These are phyloP conservation scores for Lepidostoma basale DNA, from an alignment of 1,140 invertebrate genomes.

Conservation along the genomic window DNA sequence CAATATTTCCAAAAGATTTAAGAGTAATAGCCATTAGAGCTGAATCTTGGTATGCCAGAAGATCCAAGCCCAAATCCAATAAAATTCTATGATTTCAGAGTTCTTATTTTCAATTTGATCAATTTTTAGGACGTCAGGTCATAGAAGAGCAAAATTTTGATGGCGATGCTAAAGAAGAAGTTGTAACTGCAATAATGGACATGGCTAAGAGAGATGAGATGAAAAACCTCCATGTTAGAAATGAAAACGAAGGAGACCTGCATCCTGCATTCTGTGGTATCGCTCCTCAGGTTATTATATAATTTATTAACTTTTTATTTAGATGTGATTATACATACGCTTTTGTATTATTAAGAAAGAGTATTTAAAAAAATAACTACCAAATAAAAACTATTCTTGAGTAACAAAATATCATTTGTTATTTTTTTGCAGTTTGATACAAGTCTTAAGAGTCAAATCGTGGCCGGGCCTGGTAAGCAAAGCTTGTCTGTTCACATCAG, in stretches of 20 bases:
- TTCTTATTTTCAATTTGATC: too few species aligned
- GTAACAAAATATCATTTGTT: too few species aligned
- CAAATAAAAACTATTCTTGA: too few species aligned
- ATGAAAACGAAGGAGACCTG: slow-evolving; percentile 50
- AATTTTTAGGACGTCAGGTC: slow-evolving; percentile 58
- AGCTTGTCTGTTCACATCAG: slow-evolving; percentile 17
- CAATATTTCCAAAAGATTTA: too few species aligned
- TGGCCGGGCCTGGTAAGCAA: background rate
- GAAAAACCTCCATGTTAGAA: background rate
- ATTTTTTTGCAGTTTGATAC: slow-evolving; percentile 38
- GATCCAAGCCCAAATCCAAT: too few species aligned
- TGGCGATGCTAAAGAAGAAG: slow-evolving; percentile 60
- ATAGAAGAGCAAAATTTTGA: slow-evolving; percentile 60
- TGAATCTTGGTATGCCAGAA: too few species aligned
- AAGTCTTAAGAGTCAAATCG: slow-evolving; percentile 25
- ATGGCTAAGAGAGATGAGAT: slow-evolving; percentile 27
- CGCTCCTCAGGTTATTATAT: slow-evolving; percentile 50
- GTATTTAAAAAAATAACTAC: too few species aligned
- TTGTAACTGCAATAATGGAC: slow-evolving; percentile 33
- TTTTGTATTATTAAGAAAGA: too few species aligned
- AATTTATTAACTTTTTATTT: background rate
- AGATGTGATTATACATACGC: background rate
- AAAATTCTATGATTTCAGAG: too few species aligned
- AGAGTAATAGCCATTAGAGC: too few species aligned
- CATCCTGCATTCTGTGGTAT: slow-evolving; percentile 55